These are phyloP conservation scores for Notolepis coatsorum DNA, from an alignment of 2,797 vertebrate genomes.

Conservation along the genomic window DNA sequence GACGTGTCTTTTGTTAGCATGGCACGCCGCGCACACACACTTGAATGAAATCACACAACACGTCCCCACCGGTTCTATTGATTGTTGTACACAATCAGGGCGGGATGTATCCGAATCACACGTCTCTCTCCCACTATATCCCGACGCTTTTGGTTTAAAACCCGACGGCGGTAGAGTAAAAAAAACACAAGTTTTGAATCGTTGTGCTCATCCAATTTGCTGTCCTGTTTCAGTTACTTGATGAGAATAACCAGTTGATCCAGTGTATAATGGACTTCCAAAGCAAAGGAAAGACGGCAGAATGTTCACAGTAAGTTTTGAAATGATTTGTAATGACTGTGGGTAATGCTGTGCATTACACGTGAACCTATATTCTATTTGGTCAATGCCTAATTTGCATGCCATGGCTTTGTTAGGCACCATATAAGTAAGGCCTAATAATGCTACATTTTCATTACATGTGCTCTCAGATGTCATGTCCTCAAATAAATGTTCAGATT, in stretches of 20 bases:
- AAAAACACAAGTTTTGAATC: neutral
- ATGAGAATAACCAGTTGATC: conserved; percentile 99
- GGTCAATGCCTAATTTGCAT: no score
- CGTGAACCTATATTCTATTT: neutral
- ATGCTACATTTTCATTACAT: no score
- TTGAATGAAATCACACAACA: conserved; percentile 16
- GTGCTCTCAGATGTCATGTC: neutral
- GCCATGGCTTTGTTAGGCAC: no score
- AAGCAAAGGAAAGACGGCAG: conserved; percentile 98
- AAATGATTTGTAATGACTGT: fast-evolving
- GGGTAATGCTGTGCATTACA: neutral
- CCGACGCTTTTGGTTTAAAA: no score
- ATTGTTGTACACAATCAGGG: conserved; percentile 4
- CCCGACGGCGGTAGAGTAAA: no score
- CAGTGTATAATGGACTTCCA: conserved; percentile 99
- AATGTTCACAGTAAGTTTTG: conserved; percentile 97
- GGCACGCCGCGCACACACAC: conserved; percentile 59
- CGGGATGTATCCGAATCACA: no score
- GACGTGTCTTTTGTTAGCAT: conserved; percentile 79
- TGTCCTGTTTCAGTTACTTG: conserved; percentile 87
- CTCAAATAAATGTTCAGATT: neutral
- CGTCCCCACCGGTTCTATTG: neutral
- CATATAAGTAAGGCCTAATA: no score
- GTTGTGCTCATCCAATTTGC: neutral
- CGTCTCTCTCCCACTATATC: no score